Evolutionary conservation across 2,113 vertebrate species (phyloP).

Genomic region (Poecile atricapillus): DNA sequence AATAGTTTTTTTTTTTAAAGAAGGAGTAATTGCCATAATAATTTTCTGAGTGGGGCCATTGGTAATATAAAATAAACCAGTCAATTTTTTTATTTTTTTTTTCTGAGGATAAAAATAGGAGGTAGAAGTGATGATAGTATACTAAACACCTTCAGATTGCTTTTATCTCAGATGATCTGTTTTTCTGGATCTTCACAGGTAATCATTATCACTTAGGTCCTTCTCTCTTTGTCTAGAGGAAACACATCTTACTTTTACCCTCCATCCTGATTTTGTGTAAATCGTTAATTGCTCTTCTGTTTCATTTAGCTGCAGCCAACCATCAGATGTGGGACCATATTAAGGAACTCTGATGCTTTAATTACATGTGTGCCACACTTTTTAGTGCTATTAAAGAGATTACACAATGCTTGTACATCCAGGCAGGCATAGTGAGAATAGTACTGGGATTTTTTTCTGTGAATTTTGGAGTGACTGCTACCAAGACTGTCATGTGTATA

Average conservation of each 20-base stretch:
- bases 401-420: neutral
- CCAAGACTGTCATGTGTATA: neutral
- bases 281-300: neutral
- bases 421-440: neutral
- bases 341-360: neutral
- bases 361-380: neutral
- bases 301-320: neutral
- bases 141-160: neutral
- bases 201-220: neutral
- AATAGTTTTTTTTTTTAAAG: neutral
- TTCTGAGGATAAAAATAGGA: neutral
- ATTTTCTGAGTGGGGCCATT: neutral
- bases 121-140: neutral
- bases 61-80: neutral
- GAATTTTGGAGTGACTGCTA: neutral
- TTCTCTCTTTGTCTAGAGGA: constrained; percentile 22
- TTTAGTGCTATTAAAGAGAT: neutral
- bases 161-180: neutral
- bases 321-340: neutral
- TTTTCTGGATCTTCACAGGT: neutral
- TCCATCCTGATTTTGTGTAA: neutral
- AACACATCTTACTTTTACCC: neutral
- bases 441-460: neutral
- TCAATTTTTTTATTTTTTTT: neutral
- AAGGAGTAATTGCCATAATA: neutral